Evolutionary conservation across 2,797 vertebrate species (phyloP), one percentile per base, ranked within the genome.

Genomic region (Hozukius guyotensis): DNA sequence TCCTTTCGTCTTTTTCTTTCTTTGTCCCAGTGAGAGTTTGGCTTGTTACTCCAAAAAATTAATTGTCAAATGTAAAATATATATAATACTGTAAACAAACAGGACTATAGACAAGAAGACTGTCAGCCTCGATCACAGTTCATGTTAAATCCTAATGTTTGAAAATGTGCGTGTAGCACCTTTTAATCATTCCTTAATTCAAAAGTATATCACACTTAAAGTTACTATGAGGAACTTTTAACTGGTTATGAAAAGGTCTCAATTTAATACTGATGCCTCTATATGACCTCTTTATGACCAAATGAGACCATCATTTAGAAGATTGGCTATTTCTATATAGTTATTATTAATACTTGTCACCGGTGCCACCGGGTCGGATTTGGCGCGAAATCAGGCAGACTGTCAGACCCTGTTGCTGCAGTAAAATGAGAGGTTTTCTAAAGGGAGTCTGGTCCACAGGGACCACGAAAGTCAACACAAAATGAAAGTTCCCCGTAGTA

Each of bases 21-120:
- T 61, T 55, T 22, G 3, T 61, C 18, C 16, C n/a, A 9, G 32
- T 70, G 22, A 56, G 22, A 57, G 56, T 68, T 80, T 55, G 42
- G 70, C 29, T 81, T 62, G 22, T 67, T 68, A 22, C 46, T 61
- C 14, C 9, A 24, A 76, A 68, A 22, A 20, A 8, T 8, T 24
- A 1, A 5, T 20, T 8, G 2, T 69, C 14, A 72, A 14, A 22
- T 69, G 13, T 24, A 32, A 77, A 65, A 64, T 46, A 61, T 46
- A 36, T 49, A 49, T 49, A 53, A 56, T 2, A 4, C 18, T 75
- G 77, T 78, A 60, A 78, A 83, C 57, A 52, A 31, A 34, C 38
- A 9, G 14, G 22, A 34, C 18, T 2, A 10, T 4, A 20, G 18
- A 31, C 46, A 13, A 69, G 13, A 71, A 11, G 55, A 59, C 53